These are phyloP conservation scores for Melanaphis sacchari DNA, from an alignment of 1,140 invertebrate genomes.

Conservation along the genomic window DNA sequence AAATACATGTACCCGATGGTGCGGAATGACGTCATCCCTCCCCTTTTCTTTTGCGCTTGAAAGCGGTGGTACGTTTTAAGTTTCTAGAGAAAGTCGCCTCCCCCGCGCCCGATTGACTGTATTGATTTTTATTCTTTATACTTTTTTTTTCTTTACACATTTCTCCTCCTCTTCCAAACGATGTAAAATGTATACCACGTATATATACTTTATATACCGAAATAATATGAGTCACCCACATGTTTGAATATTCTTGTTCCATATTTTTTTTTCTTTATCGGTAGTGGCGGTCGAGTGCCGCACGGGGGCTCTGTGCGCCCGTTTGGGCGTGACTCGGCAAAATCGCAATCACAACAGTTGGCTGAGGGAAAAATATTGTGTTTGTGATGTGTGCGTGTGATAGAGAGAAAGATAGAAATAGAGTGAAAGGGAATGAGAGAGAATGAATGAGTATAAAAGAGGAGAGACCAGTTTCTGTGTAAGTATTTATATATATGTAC, in stretches of 20 bases:
- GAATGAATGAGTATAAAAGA: no score
- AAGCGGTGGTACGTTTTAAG: slow-evolving; percentile 14
- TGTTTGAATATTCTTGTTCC: neutral
- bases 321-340: slow-evolving; percentile 50
- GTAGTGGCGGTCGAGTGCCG: neutral
- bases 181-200: neutral
- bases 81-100: slow-evolving; percentile 34
- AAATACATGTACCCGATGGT: slow-evolving; percentile 20
- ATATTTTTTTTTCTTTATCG: slow-evolving; percentile 2
- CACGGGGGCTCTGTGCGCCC: neutral
- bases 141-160: neutral
- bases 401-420: neutral
- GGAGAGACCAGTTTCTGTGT: slow-evolving; percentile 23
- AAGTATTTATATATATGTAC: neutral
- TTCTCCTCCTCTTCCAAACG: neutral
- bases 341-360: slow-evolving; percentile 47
- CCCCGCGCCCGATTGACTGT: slow-evolving; percentile 9
- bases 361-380: neutral
- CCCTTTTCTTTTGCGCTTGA: slow-evolving; percentile 16
- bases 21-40: slow-evolving; percentile 24
- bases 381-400: neutral
- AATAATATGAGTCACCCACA: slow-evolving; percentile 17
- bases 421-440: no score
- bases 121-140: slow-evolving; percentile 43
- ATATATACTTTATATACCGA: neutral